These are phyloP conservation scores for Erannis defoliaria DNA, from an alignment of 2,888 invertebrate genomes.

Conservation along the genomic window DNA sequence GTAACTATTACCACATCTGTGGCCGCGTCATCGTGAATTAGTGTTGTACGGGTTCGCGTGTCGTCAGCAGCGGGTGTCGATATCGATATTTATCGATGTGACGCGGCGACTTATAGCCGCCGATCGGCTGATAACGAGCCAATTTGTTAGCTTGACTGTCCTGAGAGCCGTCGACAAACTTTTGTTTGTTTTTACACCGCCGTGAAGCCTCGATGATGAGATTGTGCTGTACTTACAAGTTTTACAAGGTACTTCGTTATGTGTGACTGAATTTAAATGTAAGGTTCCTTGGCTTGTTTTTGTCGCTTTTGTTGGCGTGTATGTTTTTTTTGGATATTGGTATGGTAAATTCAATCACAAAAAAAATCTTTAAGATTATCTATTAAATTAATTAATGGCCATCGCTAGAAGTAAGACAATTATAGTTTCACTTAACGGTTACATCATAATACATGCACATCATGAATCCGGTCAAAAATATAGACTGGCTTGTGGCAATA, in stretches of 20 bases:
- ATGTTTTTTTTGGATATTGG: neutral
- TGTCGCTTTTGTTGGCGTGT: neutral
- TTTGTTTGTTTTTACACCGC: constrained; percentile 61
- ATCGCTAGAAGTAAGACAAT: too few species aligned
- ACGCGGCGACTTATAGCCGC: constrained; percentile 74
- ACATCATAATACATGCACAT: too few species aligned
- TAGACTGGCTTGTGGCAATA: neutral
- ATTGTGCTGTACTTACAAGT: constrained; percentile 46
- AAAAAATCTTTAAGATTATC: too few species aligned
- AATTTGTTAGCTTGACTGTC: constrained; percentile 72
- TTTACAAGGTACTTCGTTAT: constrained; percentile 45
- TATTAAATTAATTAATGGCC: too few species aligned
- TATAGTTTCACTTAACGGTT: too few species aligned
- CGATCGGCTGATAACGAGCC: constrained; percentile 78
- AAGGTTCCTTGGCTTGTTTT: constrained; percentile 17
- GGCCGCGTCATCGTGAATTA: constrained; percentile 62
- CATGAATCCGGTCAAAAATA: too few species aligned
- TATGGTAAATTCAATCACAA: neutral
- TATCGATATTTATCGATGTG: constrained; percentile 77
- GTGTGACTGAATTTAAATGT: constrained; percentile 41
- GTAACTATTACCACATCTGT: constrained; percentile 2
- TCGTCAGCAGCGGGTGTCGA: constrained; percentile 67
- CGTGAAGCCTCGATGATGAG: constrained; percentile 53
- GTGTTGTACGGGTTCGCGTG: constrained; percentile 67
- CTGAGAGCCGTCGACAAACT: constrained; percentile 52